Evolutionary conservation across 1,140 invertebrate species (phyloP), one percentile per base, ranked within the genome.

Genomic region (Drosophila quadrilineata): DNA sequence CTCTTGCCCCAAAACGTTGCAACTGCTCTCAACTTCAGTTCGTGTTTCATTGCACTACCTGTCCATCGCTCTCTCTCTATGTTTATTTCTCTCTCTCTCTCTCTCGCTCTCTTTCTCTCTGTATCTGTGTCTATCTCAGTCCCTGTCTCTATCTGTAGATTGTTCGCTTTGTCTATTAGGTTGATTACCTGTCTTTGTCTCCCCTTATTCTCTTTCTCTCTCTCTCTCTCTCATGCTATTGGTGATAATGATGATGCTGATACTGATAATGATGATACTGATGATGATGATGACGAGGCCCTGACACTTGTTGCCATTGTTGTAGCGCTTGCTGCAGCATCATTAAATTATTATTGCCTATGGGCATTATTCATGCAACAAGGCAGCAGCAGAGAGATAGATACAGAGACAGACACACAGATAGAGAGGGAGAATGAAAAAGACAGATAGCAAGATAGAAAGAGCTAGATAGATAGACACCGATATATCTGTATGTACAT

Each of bases 341-440:
- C 73, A 84, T 84, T 77, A 84, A 84, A 84, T 77, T 77, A 84
- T 84, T 85, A 82, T 84, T 82, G 68, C 76, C 67, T 53, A 10
- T 41, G 62, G 73, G 48, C 45, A 77, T 72, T 64, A 60, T 71
- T 70, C 67, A 71, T 60, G 21, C 45, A 38, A 31, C 40, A 59
- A 41, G 33, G 26, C 24, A 68, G 45, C 28, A 26, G 28, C 10
- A 24, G 40, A 40, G 19, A 58, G 41, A 35, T 14, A 17, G 40
- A 6, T 1, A 26, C 6, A 8, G 31, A 57, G 26, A n/a, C n/a
- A n/a, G 8, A 41, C 5, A 36, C 48, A 8, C 14, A 35, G 46
- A 68, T 57, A 58, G 43, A 66, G 53, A 33, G 6, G 36, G 6
- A 36, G 31, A 24, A n/a, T 1, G 50, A 26, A 2, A 10, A 3